Conservation (phyloP, 2,113 vertebrate species). For the Sylvia atricapilla region DNA sequence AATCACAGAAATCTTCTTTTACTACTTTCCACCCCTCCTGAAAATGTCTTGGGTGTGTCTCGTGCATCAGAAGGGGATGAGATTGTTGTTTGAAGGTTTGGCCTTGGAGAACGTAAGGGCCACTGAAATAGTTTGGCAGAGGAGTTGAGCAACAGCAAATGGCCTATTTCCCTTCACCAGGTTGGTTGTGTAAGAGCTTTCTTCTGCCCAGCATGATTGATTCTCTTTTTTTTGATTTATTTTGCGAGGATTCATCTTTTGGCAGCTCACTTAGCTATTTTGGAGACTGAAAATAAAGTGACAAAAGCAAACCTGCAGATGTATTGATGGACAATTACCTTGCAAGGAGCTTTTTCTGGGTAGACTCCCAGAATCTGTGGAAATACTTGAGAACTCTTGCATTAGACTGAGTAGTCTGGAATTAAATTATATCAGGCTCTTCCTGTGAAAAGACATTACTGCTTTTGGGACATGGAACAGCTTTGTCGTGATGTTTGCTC, state of each 20-base stretch:
- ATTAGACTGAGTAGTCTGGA: not conserved
- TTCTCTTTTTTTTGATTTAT: not conserved
- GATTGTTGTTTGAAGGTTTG: not conserved
- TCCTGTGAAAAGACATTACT: not conserved
- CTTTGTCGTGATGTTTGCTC: not conserved
- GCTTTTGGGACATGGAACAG: not conserved
- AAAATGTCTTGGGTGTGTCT: conserved; percentile 43
- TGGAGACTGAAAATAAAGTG: conserved; percentile 33
- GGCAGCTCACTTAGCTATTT: conserved; percentile 9
- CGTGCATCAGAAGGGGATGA: not conserved
- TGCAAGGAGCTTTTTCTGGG: not conserved
- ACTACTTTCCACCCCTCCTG: conserved; percentile 12
- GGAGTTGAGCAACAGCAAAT: not conserved
- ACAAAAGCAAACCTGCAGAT: conserved; percentile 7
- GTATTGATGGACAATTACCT: not conserved
- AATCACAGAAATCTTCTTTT: conserved; percentile 55
- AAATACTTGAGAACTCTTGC: not conserved
- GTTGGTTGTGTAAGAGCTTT: conserved; percentile 18
- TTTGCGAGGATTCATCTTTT: not conserved
- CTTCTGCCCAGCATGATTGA: not conserved
- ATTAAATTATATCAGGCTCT: not conserved
- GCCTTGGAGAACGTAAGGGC: not conserved
- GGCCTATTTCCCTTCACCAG: not conserved
- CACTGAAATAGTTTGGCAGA: not conserved
- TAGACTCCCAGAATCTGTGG: not conserved